Conservation (phyloP, 2,113 vertebrate genomes). For the Hymenochirus boettgeri region DNA sequence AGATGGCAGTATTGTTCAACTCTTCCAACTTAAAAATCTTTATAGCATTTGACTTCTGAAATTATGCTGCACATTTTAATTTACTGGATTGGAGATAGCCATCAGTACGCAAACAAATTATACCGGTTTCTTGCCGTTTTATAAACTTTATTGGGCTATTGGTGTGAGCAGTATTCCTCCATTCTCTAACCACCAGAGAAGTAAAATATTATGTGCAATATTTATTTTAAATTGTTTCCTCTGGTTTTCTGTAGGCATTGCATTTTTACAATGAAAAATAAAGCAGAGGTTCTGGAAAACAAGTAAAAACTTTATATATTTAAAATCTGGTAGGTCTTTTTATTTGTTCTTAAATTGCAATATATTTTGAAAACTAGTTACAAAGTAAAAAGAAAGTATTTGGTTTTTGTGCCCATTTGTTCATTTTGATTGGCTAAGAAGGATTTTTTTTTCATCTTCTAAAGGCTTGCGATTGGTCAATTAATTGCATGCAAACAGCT, state of each 20-base stretch:
- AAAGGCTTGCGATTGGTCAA: too few species aligned
- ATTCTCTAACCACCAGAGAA: slow-evolving; percentile 9
- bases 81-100: slow-evolving; percentile 15
- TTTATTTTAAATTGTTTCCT: slow-evolving; percentile 18
- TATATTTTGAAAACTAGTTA: too few species aligned
- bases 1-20: slow-evolving; percentile 64
- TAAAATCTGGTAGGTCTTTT: too few species aligned
- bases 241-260: neutral
- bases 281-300: slow-evolving; percentile 8
- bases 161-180: slow-evolving; percentile 5
- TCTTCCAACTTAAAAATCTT: slow-evolving; percentile 44
- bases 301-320: neutral
- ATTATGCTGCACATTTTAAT: slow-evolving; percentile 33
- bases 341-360: too few species aligned
- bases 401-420: too few species aligned
- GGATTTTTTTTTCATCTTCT: too few species aligned
- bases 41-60: neutral
- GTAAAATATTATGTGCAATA: slow-evolving; percentile 13
- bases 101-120: slow-evolving; percentile 26
- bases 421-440: too few species aligned
- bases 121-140: slow-evolving; percentile 14
- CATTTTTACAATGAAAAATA: neutral
- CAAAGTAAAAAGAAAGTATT: too few species aligned
- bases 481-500: too few species aligned
- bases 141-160: slow-evolving; percentile 25